phyloP scores from a whole-genome alignment of 1,140 invertebrate species.

The Drosophila ercepeae region DNA sequence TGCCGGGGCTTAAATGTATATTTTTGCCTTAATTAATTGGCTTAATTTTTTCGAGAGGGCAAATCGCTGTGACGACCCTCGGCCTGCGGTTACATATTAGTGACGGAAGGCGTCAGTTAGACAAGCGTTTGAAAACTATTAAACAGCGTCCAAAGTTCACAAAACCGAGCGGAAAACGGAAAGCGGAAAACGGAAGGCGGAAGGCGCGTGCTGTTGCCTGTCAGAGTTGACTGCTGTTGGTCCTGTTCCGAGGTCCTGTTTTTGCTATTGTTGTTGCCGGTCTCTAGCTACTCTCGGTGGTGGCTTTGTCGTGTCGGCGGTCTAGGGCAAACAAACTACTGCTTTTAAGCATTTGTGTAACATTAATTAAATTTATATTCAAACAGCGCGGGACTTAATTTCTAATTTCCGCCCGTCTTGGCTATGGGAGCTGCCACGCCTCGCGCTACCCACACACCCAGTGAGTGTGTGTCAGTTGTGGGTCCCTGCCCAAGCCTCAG shows the following conservation, averaged over 20 bases:
- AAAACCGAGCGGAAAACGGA: background rate
- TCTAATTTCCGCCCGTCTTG: conserved; percentile 80
- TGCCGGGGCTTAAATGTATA: background rate
- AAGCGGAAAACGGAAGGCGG: conserved; percentile 57
- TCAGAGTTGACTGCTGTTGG: conserved; percentile 59
- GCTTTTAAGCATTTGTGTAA: conserved; percentile 82
- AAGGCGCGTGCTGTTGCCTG: conserved; percentile 71
- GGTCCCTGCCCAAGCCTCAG: too few relatives aligned
- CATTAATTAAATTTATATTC: conserved; percentile 83
- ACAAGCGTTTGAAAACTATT: conserved; percentile 81
- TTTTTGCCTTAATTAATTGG: background rate
- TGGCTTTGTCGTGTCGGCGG: conserved; percentile 46
- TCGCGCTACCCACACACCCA: background rate
- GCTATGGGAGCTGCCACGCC: conserved; percentile 33
- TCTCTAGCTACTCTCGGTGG: conserved; percentile 1
- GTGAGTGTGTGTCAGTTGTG: conserved; percentile 10
- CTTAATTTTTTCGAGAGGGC: conserved; percentile 10
- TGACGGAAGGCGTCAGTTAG: conserved; percentile 80
- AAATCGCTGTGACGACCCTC: conserved; percentile 27
- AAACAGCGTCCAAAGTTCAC: conserved; percentile 78
- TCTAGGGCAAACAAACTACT: conserved; percentile 74
- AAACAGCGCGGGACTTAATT: conserved; percentile 82
- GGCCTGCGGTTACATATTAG: conserved; percentile 58
- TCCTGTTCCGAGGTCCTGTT: conserved; percentile 24
- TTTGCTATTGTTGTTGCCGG: conserved; percentile 15